Conservation (phyloP, 2,888 invertebrate species). For the Amblyteles armatorius region DNA sequence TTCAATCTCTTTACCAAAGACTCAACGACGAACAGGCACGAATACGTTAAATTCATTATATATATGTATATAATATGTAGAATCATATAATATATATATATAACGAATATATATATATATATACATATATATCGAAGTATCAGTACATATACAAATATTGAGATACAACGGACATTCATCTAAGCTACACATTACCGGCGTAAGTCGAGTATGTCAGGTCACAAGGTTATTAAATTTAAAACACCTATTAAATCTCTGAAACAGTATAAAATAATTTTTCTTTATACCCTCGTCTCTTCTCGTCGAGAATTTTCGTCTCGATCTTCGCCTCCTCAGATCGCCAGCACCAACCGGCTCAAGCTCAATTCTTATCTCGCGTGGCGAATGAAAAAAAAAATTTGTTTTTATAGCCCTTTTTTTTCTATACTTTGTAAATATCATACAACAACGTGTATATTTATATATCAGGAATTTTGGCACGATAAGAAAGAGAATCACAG, state of each 20-base stretch:
- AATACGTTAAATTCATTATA: conserved; percentile 73
- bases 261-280: conserved; percentile 68
- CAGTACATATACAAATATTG: conserved; percentile 69
- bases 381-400: conserved; percentile 63
- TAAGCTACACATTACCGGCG: conserved; percentile 62
- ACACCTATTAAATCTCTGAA: conserved; percentile 72
- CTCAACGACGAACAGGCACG: conserved; percentile 76
- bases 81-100: conserved; percentile 59
- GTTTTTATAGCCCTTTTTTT: conserved; percentile 58
- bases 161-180: conserved; percentile 72
- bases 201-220: conserved; percentile 73
- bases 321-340: conserved; percentile 9
- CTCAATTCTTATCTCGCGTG: conserved; percentile 56
- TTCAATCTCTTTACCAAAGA: conserved; percentile 55
- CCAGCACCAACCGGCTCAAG: conserved; percentile 43
- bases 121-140: conserved; percentile 61
- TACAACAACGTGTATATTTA: conserved; percentile 75
- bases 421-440: conserved; percentile 75
- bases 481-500: conserved; percentile 84
- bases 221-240: conserved; percentile 76
- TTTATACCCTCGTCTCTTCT: conserved; percentile 56
- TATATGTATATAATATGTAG: conserved; percentile 58
- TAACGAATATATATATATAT: conserved; percentile 59
- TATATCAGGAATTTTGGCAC: conserved; percentile 81
- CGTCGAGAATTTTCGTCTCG: conserved; percentile 12